Evolutionary conservation across 2,888 invertebrate species (phyloP).

Genomic region (Aelia acuminata): DNA sequence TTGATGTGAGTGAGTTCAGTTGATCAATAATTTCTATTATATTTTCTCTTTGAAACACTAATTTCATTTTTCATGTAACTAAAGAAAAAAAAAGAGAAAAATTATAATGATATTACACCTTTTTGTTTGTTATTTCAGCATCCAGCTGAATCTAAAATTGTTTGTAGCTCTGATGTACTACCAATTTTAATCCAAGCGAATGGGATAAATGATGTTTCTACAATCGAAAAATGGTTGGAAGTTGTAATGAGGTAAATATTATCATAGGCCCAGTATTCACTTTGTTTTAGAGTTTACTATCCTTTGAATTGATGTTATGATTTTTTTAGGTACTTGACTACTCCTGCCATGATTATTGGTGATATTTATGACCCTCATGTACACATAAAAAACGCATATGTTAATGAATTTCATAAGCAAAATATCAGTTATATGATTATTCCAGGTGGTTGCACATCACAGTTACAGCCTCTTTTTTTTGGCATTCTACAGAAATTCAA

Average conservation of each 20-base stretch:
- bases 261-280: neutral
- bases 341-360: conserved; percentile 58
- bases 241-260: conserved; percentile 51
- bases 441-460: conserved; percentile 63
- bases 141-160: neutral
- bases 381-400: conserved; percentile 40
- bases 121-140: neutral
- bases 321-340: conserved; percentile 6
- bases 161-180: neutral
- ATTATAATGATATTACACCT: neutral
- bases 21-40: too few species aligned
- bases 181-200: conserved; percentile 51
- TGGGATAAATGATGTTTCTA: conserved; percentile 55
- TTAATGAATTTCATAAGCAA: neutral
- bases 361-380: conserved; percentile 63
- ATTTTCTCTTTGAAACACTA: too few species aligned
- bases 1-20: too few species aligned
- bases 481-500: conserved; percentile 61
- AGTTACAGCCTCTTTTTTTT: conserved; percentile 61
- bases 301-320: neutral
- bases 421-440: conserved; percentile 59
- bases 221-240: conserved; percentile 60
- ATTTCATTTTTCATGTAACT: too few species aligned
- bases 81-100: too few species aligned
- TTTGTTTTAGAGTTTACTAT: neutral